phyloP scores from a whole-genome alignment of 1,140 invertebrate species.

The Chymomyza costata region DNA sequence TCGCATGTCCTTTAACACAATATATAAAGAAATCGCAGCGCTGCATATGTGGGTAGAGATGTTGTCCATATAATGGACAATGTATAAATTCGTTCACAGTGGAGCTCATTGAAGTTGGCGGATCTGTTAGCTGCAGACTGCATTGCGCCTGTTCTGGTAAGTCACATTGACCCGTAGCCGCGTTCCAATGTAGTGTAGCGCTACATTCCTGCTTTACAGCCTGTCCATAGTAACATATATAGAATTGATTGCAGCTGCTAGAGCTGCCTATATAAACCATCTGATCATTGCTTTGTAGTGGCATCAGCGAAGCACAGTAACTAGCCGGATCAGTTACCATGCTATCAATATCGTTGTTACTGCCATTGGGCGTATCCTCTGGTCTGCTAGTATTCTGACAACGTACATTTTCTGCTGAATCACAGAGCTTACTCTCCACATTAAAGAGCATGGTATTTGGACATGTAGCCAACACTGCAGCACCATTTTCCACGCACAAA shows the following conservation, averaged over 20 bases:
- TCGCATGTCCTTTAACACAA: constrained; percentile 65
- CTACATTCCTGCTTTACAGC: constrained; percentile 62
- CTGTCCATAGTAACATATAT: constrained; percentile 68
- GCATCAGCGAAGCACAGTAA: constrained; percentile 40
- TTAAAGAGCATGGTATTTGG: constrained; percentile 66
- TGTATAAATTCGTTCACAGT: constrained; percentile 43
- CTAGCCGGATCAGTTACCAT: constrained; percentile 43
- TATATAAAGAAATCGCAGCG: constrained; percentile 72
- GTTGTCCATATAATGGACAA: constrained; percentile 60
- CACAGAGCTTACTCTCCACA: constrained; percentile 52
- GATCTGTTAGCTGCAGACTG: constrained; percentile 13
- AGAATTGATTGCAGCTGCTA: constrained; percentile 51
- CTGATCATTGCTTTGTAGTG: constrained; percentile 33
- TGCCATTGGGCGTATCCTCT: not conserved
- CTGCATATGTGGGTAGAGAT: constrained; percentile 60
- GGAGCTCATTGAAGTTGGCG: not conserved
- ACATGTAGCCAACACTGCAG: constrained; percentile 57
- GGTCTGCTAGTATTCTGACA: constrained; percentile 27
- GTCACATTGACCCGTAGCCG: constrained; percentile 61
- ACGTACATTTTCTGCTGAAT: constrained; percentile 46
- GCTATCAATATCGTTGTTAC: constrained; percentile 30
- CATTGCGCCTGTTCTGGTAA: constrained; percentile 53
- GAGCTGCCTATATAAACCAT: constrained; percentile 62
- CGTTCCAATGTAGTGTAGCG: constrained; percentile 61
- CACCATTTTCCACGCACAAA: constrained; percentile 58